These are phyloP conservation scores for Sthenelais limicola DNA, from an alignment of 2,888 invertebrate genomes.

Conservation along the genomic window DNA sequence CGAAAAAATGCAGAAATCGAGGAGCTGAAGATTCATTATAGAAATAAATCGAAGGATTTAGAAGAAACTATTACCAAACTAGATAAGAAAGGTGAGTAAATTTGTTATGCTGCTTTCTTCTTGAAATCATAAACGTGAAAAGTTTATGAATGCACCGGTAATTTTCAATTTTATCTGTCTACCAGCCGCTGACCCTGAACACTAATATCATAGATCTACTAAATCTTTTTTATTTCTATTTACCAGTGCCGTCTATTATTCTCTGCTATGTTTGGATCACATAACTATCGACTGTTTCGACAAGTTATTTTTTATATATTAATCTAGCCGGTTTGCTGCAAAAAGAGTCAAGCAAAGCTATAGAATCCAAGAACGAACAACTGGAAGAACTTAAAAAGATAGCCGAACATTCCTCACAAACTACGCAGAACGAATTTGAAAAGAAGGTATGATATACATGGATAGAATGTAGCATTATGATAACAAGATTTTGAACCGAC, in stretches of 20 bases:
- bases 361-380: conserved; percentile 67
- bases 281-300: not conserved
- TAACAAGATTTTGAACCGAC: too few relatives aligned
- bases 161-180: too few relatives aligned
- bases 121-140: too few relatives aligned
- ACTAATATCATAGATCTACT: too few relatives aligned
- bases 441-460: conserved; percentile 66
- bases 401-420: conserved; percentile 62
- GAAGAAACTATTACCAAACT: conserved; percentile 64
- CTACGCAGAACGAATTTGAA: conserved; percentile 65
- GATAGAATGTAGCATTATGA: too few relatives aligned
- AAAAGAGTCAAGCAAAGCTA: conserved; percentile 63
- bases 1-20: conserved; percentile 70
- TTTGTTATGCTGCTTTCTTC: too few relatives aligned
- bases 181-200: too few relatives aligned
- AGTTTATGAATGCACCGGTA: too few relatives aligned
- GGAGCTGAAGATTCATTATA: conserved; percentile 68
- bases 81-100: conserved; percentile 65
- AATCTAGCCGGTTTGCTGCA: conserved; percentile 64
- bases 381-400: conserved; percentile 64
- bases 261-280: too few relatives aligned
- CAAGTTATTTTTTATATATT: not conserved
- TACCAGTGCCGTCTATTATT: too few relatives aligned
- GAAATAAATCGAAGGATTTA: conserved; percentile 65
- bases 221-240: too few relatives aligned